phyloP scores from a whole-genome alignment of 2,797 vertebrate genomes.

The Peromyscus melanophrys region DNA sequence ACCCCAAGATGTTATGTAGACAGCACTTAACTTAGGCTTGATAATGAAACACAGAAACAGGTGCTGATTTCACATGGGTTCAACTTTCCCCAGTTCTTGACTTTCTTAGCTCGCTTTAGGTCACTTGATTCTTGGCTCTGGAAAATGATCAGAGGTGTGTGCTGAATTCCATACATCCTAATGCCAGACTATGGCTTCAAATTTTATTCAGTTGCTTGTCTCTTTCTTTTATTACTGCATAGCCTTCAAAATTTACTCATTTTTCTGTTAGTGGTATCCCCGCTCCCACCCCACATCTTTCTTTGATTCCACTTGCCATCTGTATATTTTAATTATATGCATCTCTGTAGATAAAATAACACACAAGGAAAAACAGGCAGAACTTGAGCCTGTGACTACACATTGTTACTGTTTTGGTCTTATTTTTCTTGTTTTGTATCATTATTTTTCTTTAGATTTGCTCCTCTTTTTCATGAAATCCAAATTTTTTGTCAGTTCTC shows the following conservation, averaged over 20 bases:
- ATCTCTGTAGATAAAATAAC: neutral
- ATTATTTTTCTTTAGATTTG: neutral
- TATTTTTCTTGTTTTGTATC: neutral
- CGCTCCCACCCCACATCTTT: neutral
- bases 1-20: neutral
- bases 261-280: neutral
- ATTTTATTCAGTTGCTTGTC: neutral
- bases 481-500: neutral
- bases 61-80: neutral
- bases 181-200: neutral
- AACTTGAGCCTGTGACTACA: neutral
- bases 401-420: neutral
- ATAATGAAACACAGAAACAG: slow-evolving; percentile 11
- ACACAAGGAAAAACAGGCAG: neutral
- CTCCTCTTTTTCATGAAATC: slow-evolving; percentile 20
- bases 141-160: neutral
- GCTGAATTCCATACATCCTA: neutral
- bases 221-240: neutral
- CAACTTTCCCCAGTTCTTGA: neutral
- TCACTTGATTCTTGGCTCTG: slow-evolving; percentile 1
- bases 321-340: slow-evolving; percentile 38
- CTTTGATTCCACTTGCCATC: neutral
- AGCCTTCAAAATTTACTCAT: neutral
- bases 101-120: neutral
- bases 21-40: neutral